Evolutionary conservation across 1,140 invertebrate genomes (phyloP).

Genomic region (Lepidostoma basale): DNA sequence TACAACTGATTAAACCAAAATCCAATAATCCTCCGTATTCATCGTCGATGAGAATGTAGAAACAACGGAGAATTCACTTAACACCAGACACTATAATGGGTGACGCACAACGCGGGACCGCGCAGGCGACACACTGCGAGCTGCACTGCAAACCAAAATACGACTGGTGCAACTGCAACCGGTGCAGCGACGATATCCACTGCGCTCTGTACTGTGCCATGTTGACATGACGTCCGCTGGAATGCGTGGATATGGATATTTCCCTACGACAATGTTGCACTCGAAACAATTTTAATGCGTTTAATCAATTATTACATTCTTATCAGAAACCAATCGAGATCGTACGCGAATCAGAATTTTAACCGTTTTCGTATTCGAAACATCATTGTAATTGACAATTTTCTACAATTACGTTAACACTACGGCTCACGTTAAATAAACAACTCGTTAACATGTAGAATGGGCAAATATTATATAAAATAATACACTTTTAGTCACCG

Average conservation of each 20-base stretch:
- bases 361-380: neutral
- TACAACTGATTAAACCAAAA: neutral
- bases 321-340: neutral
- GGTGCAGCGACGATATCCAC: neutral
- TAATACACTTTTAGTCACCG: neutral
- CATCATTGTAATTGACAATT: too few relatives aligned
- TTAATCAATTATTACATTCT: neutral
- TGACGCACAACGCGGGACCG: neutral
- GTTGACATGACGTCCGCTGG: conserved; percentile 1
- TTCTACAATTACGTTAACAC: neutral
- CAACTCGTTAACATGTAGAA: neutral
- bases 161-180: neutral
- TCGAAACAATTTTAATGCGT: neutral
- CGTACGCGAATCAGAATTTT: neutral
- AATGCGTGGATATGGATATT: neutral
- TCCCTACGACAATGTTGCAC: conserved; percentile 3
- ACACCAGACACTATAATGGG: neutral
- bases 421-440: neutral
- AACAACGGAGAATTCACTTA: neutral
- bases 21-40: neutral
- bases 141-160: neutral
- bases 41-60: neutral
- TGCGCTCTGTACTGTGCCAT: neutral
- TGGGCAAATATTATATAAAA: neutral
- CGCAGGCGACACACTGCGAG: neutral